These are phyloP conservation scores for Gari tellinella DNA, from an alignment of 2,888 invertebrate species.

Conservation along the genomic window DNA sequence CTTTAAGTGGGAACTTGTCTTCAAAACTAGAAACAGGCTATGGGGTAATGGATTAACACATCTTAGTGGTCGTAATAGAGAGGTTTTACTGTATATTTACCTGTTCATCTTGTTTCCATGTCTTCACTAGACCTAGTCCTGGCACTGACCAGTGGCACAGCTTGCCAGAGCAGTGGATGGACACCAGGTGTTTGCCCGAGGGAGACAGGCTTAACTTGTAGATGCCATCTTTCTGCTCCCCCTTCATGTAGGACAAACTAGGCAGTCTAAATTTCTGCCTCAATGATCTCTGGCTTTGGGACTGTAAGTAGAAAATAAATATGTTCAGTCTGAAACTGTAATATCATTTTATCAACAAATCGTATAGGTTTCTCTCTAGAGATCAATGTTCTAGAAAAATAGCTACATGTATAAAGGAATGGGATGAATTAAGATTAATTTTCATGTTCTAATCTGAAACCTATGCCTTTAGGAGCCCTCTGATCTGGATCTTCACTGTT, in stretches of 20 bases:
- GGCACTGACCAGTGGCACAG: conserved; percentile 90
- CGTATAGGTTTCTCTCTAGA: background rate
- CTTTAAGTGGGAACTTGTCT: no score
- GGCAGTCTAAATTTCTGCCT: conserved; percentile 58
- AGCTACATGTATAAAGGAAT: no score
- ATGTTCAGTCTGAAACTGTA: background rate
- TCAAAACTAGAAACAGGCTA: no score
- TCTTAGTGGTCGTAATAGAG: no score
- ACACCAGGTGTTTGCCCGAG: conserved; percentile 87
- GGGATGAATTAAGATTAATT: no score
- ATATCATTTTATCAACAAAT: background rate
- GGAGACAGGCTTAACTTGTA: conserved; percentile 89
- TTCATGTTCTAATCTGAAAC: no score
- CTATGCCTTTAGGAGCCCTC: no score
- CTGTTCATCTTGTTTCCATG: conserved; percentile 78
- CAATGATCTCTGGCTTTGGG: conserved; percentile 63
- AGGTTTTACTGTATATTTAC: no score
- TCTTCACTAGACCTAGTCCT: conserved; percentile 85
- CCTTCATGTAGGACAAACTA: conserved; percentile 51
- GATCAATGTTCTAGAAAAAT: no score
- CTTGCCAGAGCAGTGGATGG: conserved; percentile 89
- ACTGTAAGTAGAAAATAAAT: conserved; percentile 82
- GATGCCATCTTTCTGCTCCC: conserved; percentile 86
- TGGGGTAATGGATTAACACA: no score
- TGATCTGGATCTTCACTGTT: no score